These are phyloP conservation scores for Bucco capensis DNA, from an alignment of 2,113 vertebrate species.

Conservation along the genomic window DNA sequence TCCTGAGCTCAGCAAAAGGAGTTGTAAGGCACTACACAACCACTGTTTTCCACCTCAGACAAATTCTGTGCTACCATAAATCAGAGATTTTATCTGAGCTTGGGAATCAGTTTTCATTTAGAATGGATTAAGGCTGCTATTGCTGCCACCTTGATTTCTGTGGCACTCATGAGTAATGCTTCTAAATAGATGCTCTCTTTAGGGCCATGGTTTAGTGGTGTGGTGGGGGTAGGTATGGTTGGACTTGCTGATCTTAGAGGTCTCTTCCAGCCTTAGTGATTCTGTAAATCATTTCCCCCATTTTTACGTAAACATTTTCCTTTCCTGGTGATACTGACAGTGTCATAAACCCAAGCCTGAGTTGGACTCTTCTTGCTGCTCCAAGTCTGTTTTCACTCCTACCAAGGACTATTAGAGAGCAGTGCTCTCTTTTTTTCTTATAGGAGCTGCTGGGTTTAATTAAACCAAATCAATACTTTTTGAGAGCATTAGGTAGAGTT, in stretches of 20 bases:
- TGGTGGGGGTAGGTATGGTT: too few relatives aligned
- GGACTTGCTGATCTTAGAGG: too few relatives aligned
- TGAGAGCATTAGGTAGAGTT: background rate
- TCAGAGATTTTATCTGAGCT: background rate
- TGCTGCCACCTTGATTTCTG: background rate
- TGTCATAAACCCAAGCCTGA: background rate
- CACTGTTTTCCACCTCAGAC: background rate
- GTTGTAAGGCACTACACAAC: background rate
- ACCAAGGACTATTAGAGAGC: background rate
- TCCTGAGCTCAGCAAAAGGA: background rate
- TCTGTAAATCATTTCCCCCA: too few relatives aligned
- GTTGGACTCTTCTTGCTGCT: background rate
- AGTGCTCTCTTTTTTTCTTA: background rate
- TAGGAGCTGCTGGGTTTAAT: background rate
- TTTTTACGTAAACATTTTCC: background rate
- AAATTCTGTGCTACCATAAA: background rate
- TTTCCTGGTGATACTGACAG: background rate
- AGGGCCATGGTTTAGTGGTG: too few relatives aligned
- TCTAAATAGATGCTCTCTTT: too few relatives aligned
- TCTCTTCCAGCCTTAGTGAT: too few relatives aligned
- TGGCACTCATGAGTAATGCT: background rate
- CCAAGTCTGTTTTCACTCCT: background rate
- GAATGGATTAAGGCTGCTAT: background rate
- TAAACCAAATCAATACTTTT: background rate
- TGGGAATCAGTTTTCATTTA: background rate